A percentile compares a stretch with the other conserved stretches of the same genome.
Conservation (phyloP, 2,113 vertebrate genomes). For the Anseranas semipalmata region DNA sequence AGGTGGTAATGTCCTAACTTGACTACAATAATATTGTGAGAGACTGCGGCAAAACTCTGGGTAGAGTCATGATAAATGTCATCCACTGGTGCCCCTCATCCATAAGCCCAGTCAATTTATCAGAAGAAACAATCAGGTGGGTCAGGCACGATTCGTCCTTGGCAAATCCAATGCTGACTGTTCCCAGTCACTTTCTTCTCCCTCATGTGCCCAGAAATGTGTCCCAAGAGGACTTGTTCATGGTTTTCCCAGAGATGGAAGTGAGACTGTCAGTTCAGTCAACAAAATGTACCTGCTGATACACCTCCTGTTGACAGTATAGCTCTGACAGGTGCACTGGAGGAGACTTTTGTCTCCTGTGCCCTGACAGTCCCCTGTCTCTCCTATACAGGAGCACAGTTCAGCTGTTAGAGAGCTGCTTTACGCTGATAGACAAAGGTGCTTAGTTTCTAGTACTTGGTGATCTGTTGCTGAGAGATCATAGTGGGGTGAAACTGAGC, state of each 20-base stretch:
- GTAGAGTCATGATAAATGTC: not conserved
- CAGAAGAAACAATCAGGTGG: not conserved
- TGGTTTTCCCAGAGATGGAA: not conserved
- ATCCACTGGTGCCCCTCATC: not conserved
- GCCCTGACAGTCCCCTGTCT: no score
- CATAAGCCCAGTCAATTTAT: not conserved
- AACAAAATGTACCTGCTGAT: no score
- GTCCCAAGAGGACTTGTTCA: not conserved
- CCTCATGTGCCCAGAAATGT: not conserved
- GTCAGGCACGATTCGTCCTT: not conserved
- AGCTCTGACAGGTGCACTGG: not conserved
- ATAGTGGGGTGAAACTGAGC: not conserved
- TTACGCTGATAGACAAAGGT: fast-evolving
- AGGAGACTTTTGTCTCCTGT: not conserved
- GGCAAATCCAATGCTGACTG: not conserved
- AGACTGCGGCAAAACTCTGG: not conserved
- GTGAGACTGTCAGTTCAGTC: not conserved
- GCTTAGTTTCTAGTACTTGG: not conserved
- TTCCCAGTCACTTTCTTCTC: not conserved
- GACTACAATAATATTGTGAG: not conserved
- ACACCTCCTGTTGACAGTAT: not conserved
- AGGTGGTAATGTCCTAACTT: no score
- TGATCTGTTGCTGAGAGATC: not conserved
- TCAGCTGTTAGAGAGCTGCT: not conserved
- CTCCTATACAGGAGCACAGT: no score